phyloP scores from a whole-genome alignment of 2,113 vertebrate species.

The Barbus barbus region DNA sequence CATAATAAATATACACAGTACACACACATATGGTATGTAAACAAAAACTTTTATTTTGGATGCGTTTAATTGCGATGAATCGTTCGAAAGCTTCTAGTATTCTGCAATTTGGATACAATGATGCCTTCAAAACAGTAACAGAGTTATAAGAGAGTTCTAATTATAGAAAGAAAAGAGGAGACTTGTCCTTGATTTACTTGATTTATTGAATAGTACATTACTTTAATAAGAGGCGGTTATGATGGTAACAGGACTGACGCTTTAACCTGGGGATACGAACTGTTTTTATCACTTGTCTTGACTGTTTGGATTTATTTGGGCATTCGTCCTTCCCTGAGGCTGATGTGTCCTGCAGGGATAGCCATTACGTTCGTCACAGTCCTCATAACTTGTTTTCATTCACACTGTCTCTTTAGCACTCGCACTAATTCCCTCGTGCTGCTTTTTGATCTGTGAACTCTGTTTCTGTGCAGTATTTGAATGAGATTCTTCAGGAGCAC shows the following conservation, averaged over 20 bases:
- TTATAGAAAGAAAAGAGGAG: background rate
- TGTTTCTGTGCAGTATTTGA: conserved; percentile 64
- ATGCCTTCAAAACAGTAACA: no score
- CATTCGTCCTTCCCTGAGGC: background rate
- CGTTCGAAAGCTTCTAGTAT: no score
- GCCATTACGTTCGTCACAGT: background rate
- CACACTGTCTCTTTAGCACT: background rate
- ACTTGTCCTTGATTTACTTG: background rate
- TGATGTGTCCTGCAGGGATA: background rate
- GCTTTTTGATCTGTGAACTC: background rate
- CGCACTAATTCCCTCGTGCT: background rate
- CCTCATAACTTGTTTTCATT: conserved; percentile 3
- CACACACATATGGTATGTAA: no score
- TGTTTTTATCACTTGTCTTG: background rate
- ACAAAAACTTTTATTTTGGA: no score
- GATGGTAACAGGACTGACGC: background rate
- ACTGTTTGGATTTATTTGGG: conserved; percentile 7
- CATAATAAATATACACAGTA: no score
- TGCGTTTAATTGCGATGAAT: no score
- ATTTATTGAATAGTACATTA: background rate
- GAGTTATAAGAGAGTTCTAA: background rate
- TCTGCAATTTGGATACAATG: no score
- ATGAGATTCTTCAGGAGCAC: conserved; percentile 67
- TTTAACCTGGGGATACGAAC: background rate
- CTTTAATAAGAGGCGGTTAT: background rate